Base-by-base conservation (phyloP, 2,797 vertebrate species). In the Allobates femoralis region DNA sequence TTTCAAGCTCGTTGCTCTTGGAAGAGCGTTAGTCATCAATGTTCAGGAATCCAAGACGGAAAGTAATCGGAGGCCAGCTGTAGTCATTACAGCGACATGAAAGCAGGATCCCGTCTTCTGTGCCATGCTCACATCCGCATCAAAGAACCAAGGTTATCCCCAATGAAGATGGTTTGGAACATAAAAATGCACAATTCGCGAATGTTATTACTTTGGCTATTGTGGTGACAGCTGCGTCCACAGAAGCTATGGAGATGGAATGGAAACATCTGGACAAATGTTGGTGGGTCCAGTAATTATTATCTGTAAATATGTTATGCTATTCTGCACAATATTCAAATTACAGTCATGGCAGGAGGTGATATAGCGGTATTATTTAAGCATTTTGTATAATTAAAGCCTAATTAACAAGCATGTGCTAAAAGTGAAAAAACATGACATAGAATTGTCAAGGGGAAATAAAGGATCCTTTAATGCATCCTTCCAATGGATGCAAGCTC, bases 51-150 rank as follows among this genome's bases (percentile, higher is more conserved):
- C 69, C 69, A 55, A 77, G 53, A 71, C 4, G 23, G 23, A 21
- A 55, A 56, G n/a, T 83, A 75, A 67, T 55, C 16, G 34, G 41
- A 66, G n/a, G 28, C 15, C 83, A 85, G 75, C 76, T 79, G 51
- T n/a, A 60, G 18, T n/a, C 62, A 86, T 81, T 86, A 62, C 10
- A 4, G 19, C 12, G 6, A 23, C 26, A 73, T 69, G 28, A 46
- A 26, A 81, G 16, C 71, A 73, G 69, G 16, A 53, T 73, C 60
- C 21, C 26, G 5, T 79, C 74, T 55, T 60, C 30, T 60, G 53
- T 23, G 50, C 23, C n/a, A 15, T 62, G 26, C 67, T 55, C 66
- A 50, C 37, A 81, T 64, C 18, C 12, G 28, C 37, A 81, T 64
- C 41, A 64, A 53, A n/a, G 8, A 62, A 34, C 34, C 37, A 23